Base-by-base conservation (phyloP, 2,797 vertebrate genomes). In the Tragelaphus eurycerus region DNA sequence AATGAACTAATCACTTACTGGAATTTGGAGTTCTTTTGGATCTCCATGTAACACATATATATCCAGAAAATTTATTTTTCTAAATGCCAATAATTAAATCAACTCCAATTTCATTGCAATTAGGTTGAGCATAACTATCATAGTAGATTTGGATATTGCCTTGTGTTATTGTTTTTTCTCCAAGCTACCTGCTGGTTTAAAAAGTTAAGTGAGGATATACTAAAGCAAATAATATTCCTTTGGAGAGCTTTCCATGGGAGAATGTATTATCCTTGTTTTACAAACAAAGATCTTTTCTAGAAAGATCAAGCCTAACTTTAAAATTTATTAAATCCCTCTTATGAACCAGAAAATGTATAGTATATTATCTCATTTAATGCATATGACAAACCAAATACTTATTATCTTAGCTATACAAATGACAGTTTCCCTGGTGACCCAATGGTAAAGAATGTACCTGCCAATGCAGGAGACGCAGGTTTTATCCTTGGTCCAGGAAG, bases 71-170 rank as follows among this genome's bases (percentile, higher is more conserved):
- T 93, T 59, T 78, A 46, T 82, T 86, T 94, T 97, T 93, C 93
- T 95, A 96, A 97, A 86, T 96, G 92, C 76, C 54, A 27, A 76
- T 94, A 97, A 98, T 98, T 98, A 95, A 97, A 97, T 97, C 96
- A 94, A 94, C 92, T 97, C 90, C 91, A 88, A 95, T 94, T 98
- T 96, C 92, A 87, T 84, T 89, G 97, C 98, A 95, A 96, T 98
- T 95, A 96, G 74, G 52, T 60, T 23, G 81, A 97, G 67, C 84
- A 79, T 84, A 79, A 52, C 92, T 83, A 81, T 95, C 82, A 79
- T 8, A 12, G 83, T 38, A 55, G 90, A 91, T 83, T 48, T 74
- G n/a, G 89, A 96, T 93, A 92, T 62, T 87, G n/a, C 54, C 27
- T 10, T 31, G 52, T 27, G 50, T 38, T 4, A 1, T 17, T 9